Conservation (phyloP, 2,113 vertebrate species). For the Verasper variegatus region DNA sequence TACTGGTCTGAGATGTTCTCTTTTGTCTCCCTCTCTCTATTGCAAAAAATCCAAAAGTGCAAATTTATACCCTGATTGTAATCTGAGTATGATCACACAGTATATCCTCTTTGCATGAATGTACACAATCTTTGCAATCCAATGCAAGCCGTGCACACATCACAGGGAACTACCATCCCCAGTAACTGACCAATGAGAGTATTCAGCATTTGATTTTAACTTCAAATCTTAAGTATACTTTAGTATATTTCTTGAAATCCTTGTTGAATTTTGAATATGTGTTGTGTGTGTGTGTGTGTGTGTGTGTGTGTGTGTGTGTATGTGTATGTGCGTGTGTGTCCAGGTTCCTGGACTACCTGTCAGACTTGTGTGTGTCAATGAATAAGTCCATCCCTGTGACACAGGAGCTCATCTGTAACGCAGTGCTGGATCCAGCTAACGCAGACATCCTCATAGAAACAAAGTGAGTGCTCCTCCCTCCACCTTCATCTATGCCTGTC, state of each 20-base stretch:
- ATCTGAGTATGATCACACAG: not conserved
- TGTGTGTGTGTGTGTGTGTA: conserved; percentile 52
- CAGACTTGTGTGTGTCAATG: conserved; percentile 98
- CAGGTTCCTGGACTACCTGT: conserved; percentile 98
- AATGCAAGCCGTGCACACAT: no score
- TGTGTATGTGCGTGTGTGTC: conserved; percentile 7
- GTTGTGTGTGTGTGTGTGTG: conserved; percentile 42
- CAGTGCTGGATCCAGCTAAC: conserved; percentile 93
- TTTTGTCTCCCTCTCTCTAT: no score
- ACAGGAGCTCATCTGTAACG: conserved; percentile 98
- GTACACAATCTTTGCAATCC: not conserved
- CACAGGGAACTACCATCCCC: no score
- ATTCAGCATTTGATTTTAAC: not conserved
- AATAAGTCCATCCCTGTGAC: conserved; percentile 99
- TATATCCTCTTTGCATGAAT: not conserved
- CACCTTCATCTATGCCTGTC: not conserved
- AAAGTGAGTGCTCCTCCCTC: conserved; percentile 84
- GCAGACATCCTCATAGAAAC: conserved; percentile 98
- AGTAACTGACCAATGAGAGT: not conserved
- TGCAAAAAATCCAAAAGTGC: no score
- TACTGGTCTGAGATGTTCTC: no score
- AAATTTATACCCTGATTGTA: not conserved
- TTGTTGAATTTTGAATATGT: conserved; percentile 76
- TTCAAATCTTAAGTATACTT: not conserved
- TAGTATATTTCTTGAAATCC: not conserved